Evolutionary conservation across 2,797 vertebrate species (phyloP), one percentile per base, ranked within the genome.

Genomic region (Lindbergichthys nudifrons): DNA sequence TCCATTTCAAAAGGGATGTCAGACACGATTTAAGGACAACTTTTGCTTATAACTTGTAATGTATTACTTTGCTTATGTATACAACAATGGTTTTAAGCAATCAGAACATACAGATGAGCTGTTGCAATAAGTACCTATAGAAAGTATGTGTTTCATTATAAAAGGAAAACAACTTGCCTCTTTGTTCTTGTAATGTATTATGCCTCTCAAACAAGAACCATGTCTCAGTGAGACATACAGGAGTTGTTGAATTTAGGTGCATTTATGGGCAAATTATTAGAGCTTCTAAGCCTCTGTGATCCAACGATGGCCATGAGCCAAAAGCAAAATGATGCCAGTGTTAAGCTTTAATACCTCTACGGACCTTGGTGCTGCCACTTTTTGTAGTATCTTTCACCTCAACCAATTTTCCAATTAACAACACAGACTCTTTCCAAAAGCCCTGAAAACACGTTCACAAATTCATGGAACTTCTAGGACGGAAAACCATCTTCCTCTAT

Each of bases 351-450:
- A 74, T 75, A 69, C 18, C 73, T 39, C 61, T 42, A 52, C 13
- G 15, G 68, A 75, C 60, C 65, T 70, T 36, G 23, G 59, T 76
- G 41, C 48, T 68, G 30, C 19, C 63, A 43, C n/a, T 53, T 63
- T 47, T 67, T 36, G 47, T 53, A 13, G 30, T 41, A 57, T 58
- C 54, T 52, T 59, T 32, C 54, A 75, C 52, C 60, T 80, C 53
- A 66, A 53, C 21, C 53, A 16, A 61, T 77, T 73, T 79, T 64
- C 57, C 70, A 69, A 70, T 82, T 77, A 79, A 69, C 56, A 81
- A 56, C 18, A 58, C 16, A 43, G 51, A 18, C 11, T 48, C 54
- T 72, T 67, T 60, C 14, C 16, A 47, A 66, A 68, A 70, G 16
- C 4, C 32, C 52, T 39, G 58, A 18, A 63, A 65, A 65, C 48